Evolutionary conservation across 2,888 invertebrate genomes (phyloP).

Genomic region (Eulithis prunata): DNA sequence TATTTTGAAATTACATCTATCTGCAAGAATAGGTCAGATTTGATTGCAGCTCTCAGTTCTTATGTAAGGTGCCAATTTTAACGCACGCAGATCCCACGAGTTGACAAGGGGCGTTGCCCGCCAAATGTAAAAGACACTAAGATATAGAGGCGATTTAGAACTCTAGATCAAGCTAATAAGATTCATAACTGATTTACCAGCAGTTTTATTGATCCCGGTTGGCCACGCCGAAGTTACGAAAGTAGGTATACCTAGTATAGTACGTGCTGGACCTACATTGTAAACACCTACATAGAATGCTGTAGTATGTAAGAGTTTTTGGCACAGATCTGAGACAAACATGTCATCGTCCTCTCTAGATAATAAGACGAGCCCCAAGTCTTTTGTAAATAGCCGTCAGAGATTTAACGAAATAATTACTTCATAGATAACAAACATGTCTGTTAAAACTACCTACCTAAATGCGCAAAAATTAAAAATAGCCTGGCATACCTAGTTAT

Average conservation of each 20-base stretch:
- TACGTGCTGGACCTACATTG: too few species aligned
- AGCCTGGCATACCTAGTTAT: too few species aligned
- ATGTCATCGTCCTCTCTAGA: slow-evolving; percentile 8
- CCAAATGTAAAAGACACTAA: neutral
- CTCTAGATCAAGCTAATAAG: neutral
- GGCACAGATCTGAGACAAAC: slow-evolving; percentile 15
- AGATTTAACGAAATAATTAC: neutral
- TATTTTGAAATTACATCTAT: too few species aligned
- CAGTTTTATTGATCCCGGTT: too few species aligned
- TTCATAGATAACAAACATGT: neutral
- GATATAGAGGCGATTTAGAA: neutral
- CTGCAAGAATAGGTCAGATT: too few species aligned
- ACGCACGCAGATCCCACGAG: neutral
- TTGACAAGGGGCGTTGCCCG: slow-evolving; percentile 4
- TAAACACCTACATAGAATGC: neutral
- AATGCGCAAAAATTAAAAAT: too few species aligned
- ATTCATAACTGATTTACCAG: too few species aligned
- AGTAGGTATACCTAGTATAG: too few species aligned
- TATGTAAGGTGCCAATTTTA: neutral
- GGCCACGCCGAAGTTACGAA: too few species aligned
- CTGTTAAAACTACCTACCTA: too few species aligned
- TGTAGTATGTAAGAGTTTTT: neutral
- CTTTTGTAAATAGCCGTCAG: slow-evolving; percentile 4
- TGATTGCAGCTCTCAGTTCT: neutral
- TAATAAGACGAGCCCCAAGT: slow-evolving; percentile 15